phyloP scores from a whole-genome alignment of 2,113 vertebrate genomes.

The Argyrosomus japonicus region DNA sequence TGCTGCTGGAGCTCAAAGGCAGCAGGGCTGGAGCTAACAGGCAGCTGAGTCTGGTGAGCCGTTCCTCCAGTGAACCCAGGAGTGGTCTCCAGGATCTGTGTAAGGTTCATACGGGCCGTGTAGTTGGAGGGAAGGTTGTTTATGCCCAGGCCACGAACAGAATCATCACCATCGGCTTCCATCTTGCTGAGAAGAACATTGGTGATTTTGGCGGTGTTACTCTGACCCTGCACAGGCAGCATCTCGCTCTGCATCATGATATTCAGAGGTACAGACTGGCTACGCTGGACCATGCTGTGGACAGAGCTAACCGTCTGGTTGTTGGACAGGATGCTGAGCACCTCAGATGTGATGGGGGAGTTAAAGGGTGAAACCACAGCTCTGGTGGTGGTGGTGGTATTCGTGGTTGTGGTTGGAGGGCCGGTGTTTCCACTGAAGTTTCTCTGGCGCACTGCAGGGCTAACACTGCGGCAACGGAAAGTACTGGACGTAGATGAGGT shows the following conservation, averaged over 20 bases:
- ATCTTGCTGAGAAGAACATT: conserved; percentile 97
- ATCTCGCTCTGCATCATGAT: conserved; percentile 99
- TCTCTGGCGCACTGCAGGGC: conserved; percentile 95
- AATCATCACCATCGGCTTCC: conserved; percentile 94
- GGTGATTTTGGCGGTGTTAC: conserved; percentile 94
- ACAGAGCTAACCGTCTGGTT: conserved; percentile 87
- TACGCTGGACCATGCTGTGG: conserved; percentile 94
- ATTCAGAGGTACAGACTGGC: conserved; percentile 95
- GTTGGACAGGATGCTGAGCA: conserved; percentile 90
- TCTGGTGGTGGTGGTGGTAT: conserved; percentile 79
- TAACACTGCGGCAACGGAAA: conserved; percentile 97
- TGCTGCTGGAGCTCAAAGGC: conserved; percentile 97
- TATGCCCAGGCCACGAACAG: conserved; percentile 95
- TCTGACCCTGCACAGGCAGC: conserved; percentile 90
- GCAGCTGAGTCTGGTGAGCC: conserved; percentile 83
- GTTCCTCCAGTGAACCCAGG: conserved; percentile 71
- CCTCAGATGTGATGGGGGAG: conserved; percentile 90
- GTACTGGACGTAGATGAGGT: conserved; percentile 86
- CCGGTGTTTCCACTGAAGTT: conserved; percentile 94
- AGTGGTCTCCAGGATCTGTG: conserved; percentile 97
- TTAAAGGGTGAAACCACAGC: conserved; percentile 91
- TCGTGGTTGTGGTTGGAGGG: conserved; percentile 83
- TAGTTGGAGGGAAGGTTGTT: conserved; percentile 99
- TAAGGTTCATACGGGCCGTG: conserved; percentile 99
- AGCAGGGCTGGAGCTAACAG: conserved; percentile 89